These are phyloP conservation scores for Amazona vittata DNA, from an alignment of 2,113 vertebrate species.

Conservation along the genomic window DNA sequence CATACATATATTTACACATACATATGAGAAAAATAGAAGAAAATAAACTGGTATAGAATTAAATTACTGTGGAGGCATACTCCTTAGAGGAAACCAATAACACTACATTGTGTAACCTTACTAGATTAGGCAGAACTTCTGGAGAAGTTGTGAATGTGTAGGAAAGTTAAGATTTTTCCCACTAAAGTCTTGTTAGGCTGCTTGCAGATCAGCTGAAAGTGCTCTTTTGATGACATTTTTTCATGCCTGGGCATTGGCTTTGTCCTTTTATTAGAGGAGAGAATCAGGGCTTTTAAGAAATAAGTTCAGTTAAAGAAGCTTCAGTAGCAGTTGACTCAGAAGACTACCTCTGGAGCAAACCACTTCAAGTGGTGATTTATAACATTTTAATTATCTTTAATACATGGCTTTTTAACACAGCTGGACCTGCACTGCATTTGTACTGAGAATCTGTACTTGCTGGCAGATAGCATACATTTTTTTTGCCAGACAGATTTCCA, in stretches of 20 bases:
- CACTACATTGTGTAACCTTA: background rate
- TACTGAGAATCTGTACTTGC: slow-evolving; percentile 16
- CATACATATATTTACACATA: background rate
- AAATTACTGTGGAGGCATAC: background rate
- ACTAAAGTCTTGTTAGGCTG: background rate
- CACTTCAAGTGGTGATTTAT: slow-evolving; percentile 27
- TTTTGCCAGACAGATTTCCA: slow-evolving; percentile 46
- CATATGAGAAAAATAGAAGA: background rate
- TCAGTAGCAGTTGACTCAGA: slow-evolving; percentile 35
- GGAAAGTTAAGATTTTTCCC: background rate
- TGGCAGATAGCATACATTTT: background rate
- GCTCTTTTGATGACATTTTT: background rate
- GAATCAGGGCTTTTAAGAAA: background rate
- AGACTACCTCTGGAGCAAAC: slow-evolving; percentile 29
- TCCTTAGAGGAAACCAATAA: background rate
- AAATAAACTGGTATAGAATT: background rate
- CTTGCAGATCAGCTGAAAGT: background rate
- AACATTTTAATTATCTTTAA: slow-evolving; percentile 53
- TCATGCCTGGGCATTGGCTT: background rate
- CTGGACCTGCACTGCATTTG: background rate
- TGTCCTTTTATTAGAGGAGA: background rate
- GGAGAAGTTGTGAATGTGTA: background rate
- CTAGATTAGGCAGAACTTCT: background rate
- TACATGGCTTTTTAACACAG: slow-evolving; percentile 37
- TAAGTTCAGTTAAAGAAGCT: background rate